Conservation (phyloP, 2,797 vertebrate genomes). For the Pseudotriccus pelzelni region DNA sequence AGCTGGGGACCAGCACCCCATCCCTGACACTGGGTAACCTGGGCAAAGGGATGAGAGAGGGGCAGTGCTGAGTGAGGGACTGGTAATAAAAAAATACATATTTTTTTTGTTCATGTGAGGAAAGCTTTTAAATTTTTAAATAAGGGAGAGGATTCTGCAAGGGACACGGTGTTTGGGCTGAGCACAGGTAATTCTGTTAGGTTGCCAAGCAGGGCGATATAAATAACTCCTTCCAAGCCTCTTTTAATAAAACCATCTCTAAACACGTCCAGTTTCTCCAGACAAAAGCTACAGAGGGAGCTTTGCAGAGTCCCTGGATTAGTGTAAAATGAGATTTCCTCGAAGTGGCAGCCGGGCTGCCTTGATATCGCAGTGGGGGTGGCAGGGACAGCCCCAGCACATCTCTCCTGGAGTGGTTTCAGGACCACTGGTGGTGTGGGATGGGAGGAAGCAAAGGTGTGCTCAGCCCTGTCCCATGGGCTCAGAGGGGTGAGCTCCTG, state of each 20-base stretch:
- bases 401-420: neutral
- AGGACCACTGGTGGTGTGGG: neutral
- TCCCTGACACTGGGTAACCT: neutral
- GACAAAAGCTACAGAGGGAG: neutral
- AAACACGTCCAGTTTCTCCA: neutral
- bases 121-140: neutral
- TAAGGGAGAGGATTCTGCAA: neutral
- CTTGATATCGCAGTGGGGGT: rapidly evolving
- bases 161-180: rapidly evolving
- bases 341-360: neutral
- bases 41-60: neutral
- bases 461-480: neutral
- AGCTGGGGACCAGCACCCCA: neutral
- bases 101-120: neutral
- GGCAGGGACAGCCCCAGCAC: neutral
- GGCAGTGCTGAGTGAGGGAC: neutral
- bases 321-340: neutral
- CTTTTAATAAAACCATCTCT: neutral
- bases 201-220: neutral
- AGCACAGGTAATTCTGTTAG: conserved; percentile 19
- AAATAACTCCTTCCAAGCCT: neutral
- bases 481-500: neutral
- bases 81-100: neutral
- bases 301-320: neutral
- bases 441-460: neutral